Conservation (phyloP, 2,797 vertebrate species). For the Pseudocheirus occidentalis region DNA sequence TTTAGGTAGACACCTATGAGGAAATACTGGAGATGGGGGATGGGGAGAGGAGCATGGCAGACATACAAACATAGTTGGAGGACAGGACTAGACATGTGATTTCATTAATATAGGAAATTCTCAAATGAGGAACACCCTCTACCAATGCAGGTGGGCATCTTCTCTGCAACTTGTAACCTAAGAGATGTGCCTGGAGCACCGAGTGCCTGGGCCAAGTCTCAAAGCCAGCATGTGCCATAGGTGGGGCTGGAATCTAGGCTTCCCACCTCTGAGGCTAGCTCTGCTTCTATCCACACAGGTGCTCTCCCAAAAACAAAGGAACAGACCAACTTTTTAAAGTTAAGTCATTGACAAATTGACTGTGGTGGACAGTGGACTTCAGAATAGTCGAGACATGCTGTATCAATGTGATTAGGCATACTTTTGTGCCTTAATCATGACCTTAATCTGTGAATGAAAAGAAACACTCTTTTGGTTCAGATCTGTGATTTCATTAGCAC, state of each 20-base stretch:
- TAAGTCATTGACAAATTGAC: not conserved
- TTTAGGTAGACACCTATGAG: not conserved
- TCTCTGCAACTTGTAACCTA: not conserved
- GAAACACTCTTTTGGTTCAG: not conserved
- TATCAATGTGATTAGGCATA: not conserved
- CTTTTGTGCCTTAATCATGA: constrained; percentile 24
- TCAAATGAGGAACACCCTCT: not conserved
- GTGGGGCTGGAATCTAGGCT: not conserved
- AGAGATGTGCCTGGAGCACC: not conserved
- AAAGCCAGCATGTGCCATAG: not conserved
- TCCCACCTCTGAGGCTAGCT: not conserved
- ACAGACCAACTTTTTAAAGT: not conserved
- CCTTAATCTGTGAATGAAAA: constrained; percentile 12
- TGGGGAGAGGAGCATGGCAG: not conserved
- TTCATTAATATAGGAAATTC: not conserved
- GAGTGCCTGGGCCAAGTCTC: not conserved
- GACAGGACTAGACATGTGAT: not conserved
- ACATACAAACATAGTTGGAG: not conserved
- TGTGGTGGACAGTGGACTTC: not conserved
- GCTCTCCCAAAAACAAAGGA: not conserved
- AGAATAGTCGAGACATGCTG: not conserved
- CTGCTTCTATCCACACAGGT: not conserved
- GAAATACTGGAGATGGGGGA: not conserved
- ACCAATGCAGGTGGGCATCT: not conserved
- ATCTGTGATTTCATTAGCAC: not conserved